These are phyloP conservation scores for Leptosomus discolor DNA, from an alignment of 2,113 vertebrate species.

Conservation along the genomic window DNA sequence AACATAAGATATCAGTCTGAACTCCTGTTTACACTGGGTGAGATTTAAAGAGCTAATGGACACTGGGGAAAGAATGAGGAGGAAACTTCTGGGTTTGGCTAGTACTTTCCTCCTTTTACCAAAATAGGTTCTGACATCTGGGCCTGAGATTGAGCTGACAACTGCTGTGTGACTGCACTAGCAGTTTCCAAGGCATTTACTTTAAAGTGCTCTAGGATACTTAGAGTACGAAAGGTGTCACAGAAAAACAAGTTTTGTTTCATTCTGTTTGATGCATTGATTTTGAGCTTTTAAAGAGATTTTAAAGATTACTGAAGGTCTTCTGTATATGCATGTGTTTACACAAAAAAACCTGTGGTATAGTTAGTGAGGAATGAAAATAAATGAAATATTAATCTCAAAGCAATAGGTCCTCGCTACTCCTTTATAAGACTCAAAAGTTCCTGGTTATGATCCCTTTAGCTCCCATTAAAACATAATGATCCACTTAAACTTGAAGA, in stretches of 20 bases:
- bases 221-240: not conserved
- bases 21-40: not conserved
- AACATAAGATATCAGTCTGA: not conserved
- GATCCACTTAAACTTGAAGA: not conserved
- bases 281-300: not conserved
- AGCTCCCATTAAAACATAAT: not conserved
- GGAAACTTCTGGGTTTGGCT: not conserved
- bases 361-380: not conserved
- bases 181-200: not conserved
- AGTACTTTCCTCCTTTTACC: not conserved
- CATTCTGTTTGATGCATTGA: not conserved
- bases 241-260: not conserved
- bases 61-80: not conserved
- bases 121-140: not conserved
- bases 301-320: not conserved
- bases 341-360: accelerated
- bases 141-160: not conserved
- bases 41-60: not conserved
- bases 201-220: not conserved
- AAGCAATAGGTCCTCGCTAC: not conserved
- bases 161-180: not conserved
- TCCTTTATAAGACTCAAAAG: not conserved
- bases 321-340: not conserved
- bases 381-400: not conserved
- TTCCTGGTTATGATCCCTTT: not conserved